Conservation (phyloP, 2,113 vertebrate genomes). For the Neodon shergylaensis region DNA sequence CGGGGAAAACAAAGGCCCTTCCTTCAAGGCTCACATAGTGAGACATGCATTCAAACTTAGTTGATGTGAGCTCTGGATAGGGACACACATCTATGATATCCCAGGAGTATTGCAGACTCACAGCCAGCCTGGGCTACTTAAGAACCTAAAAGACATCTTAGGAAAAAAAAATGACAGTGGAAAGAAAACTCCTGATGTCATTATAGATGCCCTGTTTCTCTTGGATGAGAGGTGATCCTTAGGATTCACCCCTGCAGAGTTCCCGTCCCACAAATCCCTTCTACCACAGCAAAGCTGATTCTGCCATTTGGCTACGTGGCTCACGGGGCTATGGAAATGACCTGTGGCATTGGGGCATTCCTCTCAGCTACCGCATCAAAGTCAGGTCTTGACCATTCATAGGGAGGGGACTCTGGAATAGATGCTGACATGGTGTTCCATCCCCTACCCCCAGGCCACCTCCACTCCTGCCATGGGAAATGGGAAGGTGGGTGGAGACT, state of each 20-base stretch:
- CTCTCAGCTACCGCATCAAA: neutral
- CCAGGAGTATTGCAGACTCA: neutral
- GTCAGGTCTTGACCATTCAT: neutral
- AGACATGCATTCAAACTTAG: neutral
- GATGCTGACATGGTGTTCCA: too few relatives aligned
- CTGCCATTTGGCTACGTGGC: neutral
- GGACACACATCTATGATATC: too few relatives aligned
- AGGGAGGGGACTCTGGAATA: neutral
- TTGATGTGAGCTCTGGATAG: neutral
- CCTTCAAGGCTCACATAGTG: constrained; percentile 23
- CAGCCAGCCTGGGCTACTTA: neutral
- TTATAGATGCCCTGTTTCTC: neutral
- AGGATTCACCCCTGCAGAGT: neutral
- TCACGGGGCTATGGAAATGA: neutral
- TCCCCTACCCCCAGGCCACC: too few relatives aligned
- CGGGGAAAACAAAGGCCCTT: neutral
- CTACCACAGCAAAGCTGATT: neutral
- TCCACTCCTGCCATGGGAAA: neutral
- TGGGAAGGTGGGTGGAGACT: neutral
- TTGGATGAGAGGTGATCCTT: neutral
- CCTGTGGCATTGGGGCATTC: neutral
- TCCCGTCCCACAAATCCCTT: neutral
- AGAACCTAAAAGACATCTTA: neutral
- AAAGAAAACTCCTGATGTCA: neutral
- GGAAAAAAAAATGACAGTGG: neutral